A percentile compares a stretch with the other conserved stretches of the same genome.
These are phyloP conservation scores for Myotis planiceps DNA, from an alignment of 2,797 vertebrate species.

Conservation along the genomic window DNA sequence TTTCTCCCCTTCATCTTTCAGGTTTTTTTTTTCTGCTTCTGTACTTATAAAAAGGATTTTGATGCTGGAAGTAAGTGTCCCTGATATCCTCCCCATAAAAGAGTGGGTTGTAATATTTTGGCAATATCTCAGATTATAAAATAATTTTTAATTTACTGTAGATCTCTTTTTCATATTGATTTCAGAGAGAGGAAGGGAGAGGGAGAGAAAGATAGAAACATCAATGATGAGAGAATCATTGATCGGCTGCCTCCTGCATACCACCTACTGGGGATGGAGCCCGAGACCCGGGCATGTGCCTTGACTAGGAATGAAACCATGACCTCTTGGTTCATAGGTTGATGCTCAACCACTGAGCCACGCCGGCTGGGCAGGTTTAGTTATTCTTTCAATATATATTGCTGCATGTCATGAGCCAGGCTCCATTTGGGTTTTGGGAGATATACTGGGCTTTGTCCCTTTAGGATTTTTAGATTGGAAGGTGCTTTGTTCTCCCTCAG, in stretches of 20 bases:
- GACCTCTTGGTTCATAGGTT: too few relatives aligned
- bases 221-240: too few relatives aligned
- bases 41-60: conserved; percentile 62
- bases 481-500: not conserved
- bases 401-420: not conserved
- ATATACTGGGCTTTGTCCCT: not conserved
- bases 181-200: too few relatives aligned
- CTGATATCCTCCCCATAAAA: not conserved
- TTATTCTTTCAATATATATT: not conserved
- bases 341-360: too few relatives aligned
- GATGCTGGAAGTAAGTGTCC: conserved; percentile 56
- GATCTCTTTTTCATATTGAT: conserved; percentile 5
- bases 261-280: too few relatives aligned
- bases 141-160: conserved; percentile 10
- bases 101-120: not conserved
- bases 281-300: too few relatives aligned
- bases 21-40: conserved; percentile 30
- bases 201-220: too few relatives aligned
- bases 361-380: not conserved
- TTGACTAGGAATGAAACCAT: too few relatives aligned
- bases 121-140: conserved; percentile 37
- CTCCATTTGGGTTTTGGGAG: not conserved
- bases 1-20: conserved; percentile 53
- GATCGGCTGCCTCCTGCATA: too few relatives aligned
- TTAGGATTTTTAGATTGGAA: not conserved